phyloP scores from a whole-genome alignment of 2,888 invertebrate genomes.

The Cheilosia scutellata region DNA sequence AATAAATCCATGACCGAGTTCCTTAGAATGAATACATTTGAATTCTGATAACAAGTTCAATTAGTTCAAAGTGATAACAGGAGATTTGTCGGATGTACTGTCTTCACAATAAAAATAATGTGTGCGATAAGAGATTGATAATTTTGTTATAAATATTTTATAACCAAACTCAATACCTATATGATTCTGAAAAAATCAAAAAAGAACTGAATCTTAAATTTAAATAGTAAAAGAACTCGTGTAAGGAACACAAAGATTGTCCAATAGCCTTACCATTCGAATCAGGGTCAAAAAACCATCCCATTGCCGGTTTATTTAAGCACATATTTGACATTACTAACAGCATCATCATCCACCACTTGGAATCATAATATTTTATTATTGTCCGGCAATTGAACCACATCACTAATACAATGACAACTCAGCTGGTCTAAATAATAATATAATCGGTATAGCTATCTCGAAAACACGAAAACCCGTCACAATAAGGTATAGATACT shows the following conservation, averaged over 20 bases:
- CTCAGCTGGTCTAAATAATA: not conserved
- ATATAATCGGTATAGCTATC: too few relatives aligned
- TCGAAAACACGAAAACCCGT: too few relatives aligned
- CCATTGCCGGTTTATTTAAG: not conserved
- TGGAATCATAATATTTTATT: not conserved
- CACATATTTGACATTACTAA: not conserved
- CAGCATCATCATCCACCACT: not conserved
- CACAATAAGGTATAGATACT: too few relatives aligned
- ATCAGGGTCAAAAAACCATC: not conserved
- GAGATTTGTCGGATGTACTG: not conserved
- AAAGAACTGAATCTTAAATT: too few relatives aligned
- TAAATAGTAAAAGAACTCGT: too few relatives aligned
- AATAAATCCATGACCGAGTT: slow-evolving; percentile 15
- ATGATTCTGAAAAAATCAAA: too few relatives aligned
- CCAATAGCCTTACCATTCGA: not conserved
- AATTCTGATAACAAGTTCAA: slow-evolving; percentile 33
- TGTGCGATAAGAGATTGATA: not conserved
- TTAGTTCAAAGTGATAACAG: slow-evolving; percentile 20
- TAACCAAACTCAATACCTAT: too few relatives aligned
- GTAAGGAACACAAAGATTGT: too few relatives aligned
- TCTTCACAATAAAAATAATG: not conserved
- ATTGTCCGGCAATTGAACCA: not conserved
- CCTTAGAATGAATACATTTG: not conserved
- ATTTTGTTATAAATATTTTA: too few relatives aligned
- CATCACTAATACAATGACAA: not conserved